phyloP scores from a whole-genome alignment of 1,140 invertebrate genomes.

The Anastrepha ludens region DNA sequence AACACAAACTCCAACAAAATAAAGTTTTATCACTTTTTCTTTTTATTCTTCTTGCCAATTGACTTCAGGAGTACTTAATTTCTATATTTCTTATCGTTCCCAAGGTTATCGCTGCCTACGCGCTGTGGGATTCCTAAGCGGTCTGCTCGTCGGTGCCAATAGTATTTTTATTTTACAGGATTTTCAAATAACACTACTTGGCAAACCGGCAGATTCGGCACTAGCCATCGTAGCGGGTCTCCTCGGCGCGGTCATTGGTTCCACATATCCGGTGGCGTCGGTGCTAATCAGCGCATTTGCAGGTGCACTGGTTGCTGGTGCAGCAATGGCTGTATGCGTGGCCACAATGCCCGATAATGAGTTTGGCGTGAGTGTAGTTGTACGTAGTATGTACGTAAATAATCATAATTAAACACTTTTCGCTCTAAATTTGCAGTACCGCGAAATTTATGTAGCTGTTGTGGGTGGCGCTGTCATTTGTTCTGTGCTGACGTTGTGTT shows the following conservation, averaged over 20 bases:
- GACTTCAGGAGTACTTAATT: not conserved
- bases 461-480: conserved; percentile 72
- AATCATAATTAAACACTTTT: conserved; percentile 36
- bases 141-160: conserved; percentile 87
- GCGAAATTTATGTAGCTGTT: conserved; percentile 71
- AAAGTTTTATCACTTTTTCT: not conserved
- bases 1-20: too few species aligned
- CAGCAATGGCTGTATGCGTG: conserved; percentile 71
- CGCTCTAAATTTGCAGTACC: conserved; percentile 61
- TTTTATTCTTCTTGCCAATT: not conserved
- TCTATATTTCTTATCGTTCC: conserved; percentile 23
- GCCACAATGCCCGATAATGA: conserved; percentile 73
- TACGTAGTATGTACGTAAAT: not conserved
- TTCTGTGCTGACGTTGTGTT: conserved; percentile 70
- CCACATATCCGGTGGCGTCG: conserved; percentile 71
- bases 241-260: conserved; percentile 70
- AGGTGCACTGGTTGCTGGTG: conserved; percentile 69
- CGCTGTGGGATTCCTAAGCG: conserved; percentile 91
- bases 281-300: conserved; percentile 71
- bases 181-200: conserved; percentile 69
- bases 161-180: conserved; percentile 70
- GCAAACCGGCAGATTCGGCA: conserved; percentile 71
- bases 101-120: conserved; percentile 91
- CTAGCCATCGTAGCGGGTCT: conserved; percentile 71
- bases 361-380: conserved; percentile 68